A percentile compares a stretch with the other conserved stretches of the same genome.
Conservation (phyloP, 2,888 invertebrate genomes). For the Nebria salina region DNA sequence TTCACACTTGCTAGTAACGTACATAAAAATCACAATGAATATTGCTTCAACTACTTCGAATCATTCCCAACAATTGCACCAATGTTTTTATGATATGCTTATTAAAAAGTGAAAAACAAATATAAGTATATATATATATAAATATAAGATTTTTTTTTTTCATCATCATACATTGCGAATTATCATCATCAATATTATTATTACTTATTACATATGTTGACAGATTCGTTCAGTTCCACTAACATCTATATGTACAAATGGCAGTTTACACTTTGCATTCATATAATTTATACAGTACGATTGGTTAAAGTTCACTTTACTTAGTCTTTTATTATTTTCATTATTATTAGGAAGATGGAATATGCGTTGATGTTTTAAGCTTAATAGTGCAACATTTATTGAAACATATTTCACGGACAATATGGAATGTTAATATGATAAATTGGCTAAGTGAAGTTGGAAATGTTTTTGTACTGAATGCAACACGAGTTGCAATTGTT, state of each 20-base stretch:
- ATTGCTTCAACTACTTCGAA: slow-evolving; percentile 33
- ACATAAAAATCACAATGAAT: slow-evolving; percentile 34
- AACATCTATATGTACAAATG: slow-evolving; percentile 57
- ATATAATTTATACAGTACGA: slow-evolving; percentile 33
- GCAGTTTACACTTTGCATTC: slow-evolving; percentile 52
- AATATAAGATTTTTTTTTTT: background rate
- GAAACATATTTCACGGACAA: background rate
- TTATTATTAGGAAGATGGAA: slow-evolving; percentile 38
- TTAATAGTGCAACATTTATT: slow-evolving; percentile 38
- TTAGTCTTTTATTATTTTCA: slow-evolving; percentile 19
- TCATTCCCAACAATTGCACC: slow-evolving; percentile 43
- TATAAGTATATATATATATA: background rate
- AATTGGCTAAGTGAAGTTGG: background rate
- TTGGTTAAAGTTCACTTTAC: slow-evolving; percentile 32
- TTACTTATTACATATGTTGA: too few species aligned
- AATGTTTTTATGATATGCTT: slow-evolving; percentile 36
- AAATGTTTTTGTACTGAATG: background rate
- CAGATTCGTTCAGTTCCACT: slow-evolving; percentile 48
- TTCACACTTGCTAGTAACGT: background rate
- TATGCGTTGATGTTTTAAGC: slow-evolving; percentile 26
- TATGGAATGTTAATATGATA: background rate
- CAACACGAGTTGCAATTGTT: background rate
- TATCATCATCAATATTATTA: too few species aligned
- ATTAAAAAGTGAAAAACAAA: slow-evolving; percentile 37
- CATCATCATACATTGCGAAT: background rate